Percentiles rank a stretch among this genome's conserved stretches.
Evolutionary conservation across 2,888 invertebrate species (phyloP).

Genomic region (Sinhomidia bicolor): DNA sequence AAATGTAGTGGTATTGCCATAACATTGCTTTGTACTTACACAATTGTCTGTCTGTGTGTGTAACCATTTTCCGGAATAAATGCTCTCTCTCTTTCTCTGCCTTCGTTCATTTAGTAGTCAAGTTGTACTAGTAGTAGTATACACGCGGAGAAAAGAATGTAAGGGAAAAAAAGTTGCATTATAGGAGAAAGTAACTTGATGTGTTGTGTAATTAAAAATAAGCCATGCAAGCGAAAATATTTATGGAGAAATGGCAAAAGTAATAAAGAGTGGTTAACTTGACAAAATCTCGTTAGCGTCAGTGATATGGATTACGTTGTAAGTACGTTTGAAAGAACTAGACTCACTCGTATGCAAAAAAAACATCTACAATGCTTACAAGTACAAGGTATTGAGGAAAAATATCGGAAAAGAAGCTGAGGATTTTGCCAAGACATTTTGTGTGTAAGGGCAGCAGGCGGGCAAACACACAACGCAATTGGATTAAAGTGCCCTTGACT

Average conservation of each 20-base stretch:
- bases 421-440: no score
- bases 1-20: not conserved
- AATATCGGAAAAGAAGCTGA: no score
- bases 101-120: not conserved
- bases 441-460: not conserved
- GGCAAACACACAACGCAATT: not conserved
- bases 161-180: not conserved
- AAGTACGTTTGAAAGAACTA: no score
- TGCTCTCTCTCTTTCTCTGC: not conserved
- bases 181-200: not conserved
- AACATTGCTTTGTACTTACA: not conserved
- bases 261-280: not conserved
- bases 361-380: no score
- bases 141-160: not conserved
- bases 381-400: no score
- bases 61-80: not conserved
- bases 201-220: not conserved
- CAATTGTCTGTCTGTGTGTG: conserved; percentile 10
- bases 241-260: not conserved
- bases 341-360: no score
- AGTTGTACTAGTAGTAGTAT: no score
- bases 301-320: no score
- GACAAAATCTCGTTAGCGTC: no score
- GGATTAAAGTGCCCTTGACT: no score
- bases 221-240: not conserved